phyloP scores from a whole-genome alignment of 2,888 invertebrate genomes.

The Pterobdella sp. region DNA sequence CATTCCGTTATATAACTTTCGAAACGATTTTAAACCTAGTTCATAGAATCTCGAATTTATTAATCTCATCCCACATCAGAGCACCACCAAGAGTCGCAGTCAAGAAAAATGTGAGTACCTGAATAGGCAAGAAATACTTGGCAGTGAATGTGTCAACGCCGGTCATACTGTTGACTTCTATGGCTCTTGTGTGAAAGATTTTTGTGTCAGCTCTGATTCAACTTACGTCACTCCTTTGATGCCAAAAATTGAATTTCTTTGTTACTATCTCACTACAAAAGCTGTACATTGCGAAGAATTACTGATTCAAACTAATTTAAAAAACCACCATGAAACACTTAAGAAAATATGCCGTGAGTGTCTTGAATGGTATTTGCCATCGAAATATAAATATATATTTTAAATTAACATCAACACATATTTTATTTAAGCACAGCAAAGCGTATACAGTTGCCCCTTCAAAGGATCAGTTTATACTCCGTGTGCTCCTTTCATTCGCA shows the following conservation, averaged over 20 bases:
- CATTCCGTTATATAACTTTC: neutral
- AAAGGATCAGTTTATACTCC: neutral
- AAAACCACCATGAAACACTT: neutral
- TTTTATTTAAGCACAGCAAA: neutral
- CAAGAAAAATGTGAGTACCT: slow-evolving; percentile 8
- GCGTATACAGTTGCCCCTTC: slow-evolving; percentile 2
- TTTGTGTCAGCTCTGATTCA: neutral
- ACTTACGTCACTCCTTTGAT: neutral
- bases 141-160: neutral
- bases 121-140: neutral
- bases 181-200: slow-evolving; percentile 8
- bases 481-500: slow-evolving; percentile 14
- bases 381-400: neutral
- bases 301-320: neutral
- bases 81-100: neutral
- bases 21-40: neutral
- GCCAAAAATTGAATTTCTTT: neutral
- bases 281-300: neutral
- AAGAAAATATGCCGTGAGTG: slow-evolving; percentile 17
- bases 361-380: neutral
- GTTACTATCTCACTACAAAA: slow-evolving; percentile 10
- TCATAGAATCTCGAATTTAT: slow-evolving; percentile 1
- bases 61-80: neutral
- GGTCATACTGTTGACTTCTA: neutral
- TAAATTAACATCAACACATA: neutral